phyloP scores from a whole-genome alignment of 2,113 vertebrate genomes.

The Danionella cerebrum region DNA sequence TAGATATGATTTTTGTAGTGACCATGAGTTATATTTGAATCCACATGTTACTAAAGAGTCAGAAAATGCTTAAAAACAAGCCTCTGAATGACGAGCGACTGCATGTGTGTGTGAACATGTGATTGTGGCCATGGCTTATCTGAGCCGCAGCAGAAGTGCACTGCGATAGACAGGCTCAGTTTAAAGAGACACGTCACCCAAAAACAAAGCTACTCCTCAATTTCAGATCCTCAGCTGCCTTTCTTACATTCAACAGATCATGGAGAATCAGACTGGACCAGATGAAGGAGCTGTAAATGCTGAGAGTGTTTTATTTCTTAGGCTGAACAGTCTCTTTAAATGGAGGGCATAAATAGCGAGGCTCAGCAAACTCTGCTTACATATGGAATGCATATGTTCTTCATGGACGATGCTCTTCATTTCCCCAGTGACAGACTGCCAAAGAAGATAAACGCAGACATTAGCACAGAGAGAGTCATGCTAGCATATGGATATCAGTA shows the following conservation, averaged over 20 bases:
- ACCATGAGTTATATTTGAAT: background rate
- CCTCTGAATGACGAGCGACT: background rate
- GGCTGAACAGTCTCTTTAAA: background rate
- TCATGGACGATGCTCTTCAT: conserved; percentile 10
- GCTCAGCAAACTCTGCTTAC: conserved; percentile 15
- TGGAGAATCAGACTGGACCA: too few relatives aligned
- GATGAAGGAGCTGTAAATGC: too few relatives aligned
- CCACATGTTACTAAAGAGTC: background rate
- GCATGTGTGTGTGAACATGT: background rate
- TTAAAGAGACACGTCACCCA: too few relatives aligned
- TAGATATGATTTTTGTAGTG: background rate
- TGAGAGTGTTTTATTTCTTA: too few relatives aligned
- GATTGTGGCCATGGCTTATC: background rate
- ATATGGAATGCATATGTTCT: conserved; percentile 40
- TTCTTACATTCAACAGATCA: too few relatives aligned
- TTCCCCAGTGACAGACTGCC: conserved; percentile 46
- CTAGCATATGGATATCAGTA: background rate
- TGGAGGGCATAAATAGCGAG: background rate
- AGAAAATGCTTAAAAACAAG: background rate
- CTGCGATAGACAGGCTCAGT: conserved; percentile 6
- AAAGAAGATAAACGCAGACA: conserved; percentile 8
- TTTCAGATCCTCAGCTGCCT: too few relatives aligned
- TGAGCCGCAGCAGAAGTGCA: background rate
- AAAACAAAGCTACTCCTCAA: too few relatives aligned
- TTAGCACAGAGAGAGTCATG: background rate